A percentile compares a stretch with the other conserved stretches of the same genome.
Evolutionary conservation across 2,113 vertebrate genomes (phyloP).

Genomic region (Rutilus rutilus): DNA sequence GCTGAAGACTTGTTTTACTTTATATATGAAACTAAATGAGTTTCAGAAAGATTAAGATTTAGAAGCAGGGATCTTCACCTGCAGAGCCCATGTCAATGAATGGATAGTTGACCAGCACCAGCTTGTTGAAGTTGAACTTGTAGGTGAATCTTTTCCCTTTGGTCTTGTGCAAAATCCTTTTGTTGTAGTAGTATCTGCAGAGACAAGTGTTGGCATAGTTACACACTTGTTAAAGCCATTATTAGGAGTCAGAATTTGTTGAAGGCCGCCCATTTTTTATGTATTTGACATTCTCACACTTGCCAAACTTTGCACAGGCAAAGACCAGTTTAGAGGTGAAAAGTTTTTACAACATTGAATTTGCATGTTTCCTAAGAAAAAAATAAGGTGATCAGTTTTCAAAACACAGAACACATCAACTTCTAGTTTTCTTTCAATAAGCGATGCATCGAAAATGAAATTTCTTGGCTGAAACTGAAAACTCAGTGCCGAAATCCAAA

Average conservation of each 20-base stretch:
- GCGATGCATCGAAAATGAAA: background rate
- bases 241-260: background rate
- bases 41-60: background rate
- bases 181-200: slow-evolving; percentile 91
- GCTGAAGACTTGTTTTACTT: background rate
- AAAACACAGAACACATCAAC: background rate
- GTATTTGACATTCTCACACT: background rate
- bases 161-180: slow-evolving; percentile 92
- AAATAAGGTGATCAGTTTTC: background rate
- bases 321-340: background rate
- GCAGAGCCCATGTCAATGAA: slow-evolving; percentile 88
- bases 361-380: background rate
- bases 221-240: slow-evolving; percentile 35
- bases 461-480: background rate
- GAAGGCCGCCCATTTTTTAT: background rate
- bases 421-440: background rate
- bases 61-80: slow-evolving; percentile 59
- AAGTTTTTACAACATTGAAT: background rate
- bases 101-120: slow-evolving; percentile 92
- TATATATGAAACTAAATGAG: background rate
- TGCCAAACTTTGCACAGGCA: background rate
- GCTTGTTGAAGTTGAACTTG: slow-evolving; percentile 95
- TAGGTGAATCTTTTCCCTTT: slow-evolving; percentile 94
- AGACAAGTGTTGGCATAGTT: slow-evolving; percentile 48
- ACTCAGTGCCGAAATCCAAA: background rate